These are phyloP conservation scores for Sciurus carolinensis DNA, from an alignment of 2,797 vertebrate species.

Conservation along the genomic window DNA sequence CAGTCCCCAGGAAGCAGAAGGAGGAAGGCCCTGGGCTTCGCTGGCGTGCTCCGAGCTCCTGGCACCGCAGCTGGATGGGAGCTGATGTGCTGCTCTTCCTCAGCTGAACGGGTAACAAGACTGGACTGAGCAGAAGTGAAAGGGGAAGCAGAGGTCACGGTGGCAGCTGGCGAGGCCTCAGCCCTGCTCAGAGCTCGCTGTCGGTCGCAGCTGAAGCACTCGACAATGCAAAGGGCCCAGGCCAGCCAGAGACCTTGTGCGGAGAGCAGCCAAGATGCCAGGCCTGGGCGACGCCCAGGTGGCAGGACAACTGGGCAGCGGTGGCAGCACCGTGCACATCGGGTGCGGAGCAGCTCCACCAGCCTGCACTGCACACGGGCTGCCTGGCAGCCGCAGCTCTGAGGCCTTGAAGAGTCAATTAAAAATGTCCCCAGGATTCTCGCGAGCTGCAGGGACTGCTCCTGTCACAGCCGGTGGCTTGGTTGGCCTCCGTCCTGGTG, in stretches of 20 bases:
- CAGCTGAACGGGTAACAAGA: no score
- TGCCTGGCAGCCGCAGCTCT: not conserved
- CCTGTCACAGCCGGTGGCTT: not conserved
- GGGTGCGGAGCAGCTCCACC: not conserved
- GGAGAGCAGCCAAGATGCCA: not conserved
- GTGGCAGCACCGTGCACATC: no score
- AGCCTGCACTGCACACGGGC: no score
- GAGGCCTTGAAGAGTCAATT: not conserved
- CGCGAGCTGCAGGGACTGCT: not conserved
- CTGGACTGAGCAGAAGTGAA: no score
- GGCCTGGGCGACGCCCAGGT: not conserved
- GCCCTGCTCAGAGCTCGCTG: not conserved
- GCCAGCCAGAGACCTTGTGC: accelerated
- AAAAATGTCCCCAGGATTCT: not conserved
- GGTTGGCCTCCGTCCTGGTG: not conserved
- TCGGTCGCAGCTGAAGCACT: not conserved
- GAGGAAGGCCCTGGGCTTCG: accelerated
- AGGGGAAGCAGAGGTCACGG: no score
- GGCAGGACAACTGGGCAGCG: accelerated
- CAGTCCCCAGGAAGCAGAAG: not conserved
- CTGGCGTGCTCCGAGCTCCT: accelerated
- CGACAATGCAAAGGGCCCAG: not conserved
- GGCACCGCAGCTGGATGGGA: not conserved
- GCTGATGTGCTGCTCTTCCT: not conserved
- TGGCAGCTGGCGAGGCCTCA: not conserved